Evolutionary conservation across 2,797 vertebrate species (phyloP), one percentile per base, ranked within the genome.

Genomic region (Neopelma chrysocephalum): DNA sequence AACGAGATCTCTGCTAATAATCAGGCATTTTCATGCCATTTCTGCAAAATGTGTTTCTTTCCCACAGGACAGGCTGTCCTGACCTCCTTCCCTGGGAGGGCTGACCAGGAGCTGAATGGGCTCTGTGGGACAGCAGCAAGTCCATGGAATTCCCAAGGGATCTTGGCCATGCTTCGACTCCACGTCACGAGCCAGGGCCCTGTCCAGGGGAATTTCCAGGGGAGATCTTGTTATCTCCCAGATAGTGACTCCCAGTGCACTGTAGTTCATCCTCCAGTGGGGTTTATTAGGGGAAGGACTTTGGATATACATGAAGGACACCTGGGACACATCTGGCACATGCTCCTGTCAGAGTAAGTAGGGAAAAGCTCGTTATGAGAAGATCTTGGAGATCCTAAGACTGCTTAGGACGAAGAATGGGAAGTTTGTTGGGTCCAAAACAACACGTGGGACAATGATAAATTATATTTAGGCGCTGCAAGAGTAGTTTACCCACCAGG

Each of bases 1-100:
- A 86, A 38, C 12, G 9, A 76, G 47, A 48, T 82, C 84, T 77
- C 60, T 89, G 83, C 50, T 94, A 95, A 92, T 90, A 61, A 87
- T 57, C 58, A 43, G 29, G 25, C 58, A 72, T 61, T 76, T 79
- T 47, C 58, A 9, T 82, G 25, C 47, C 47, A 34, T n/a, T 76
- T 57, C 76, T 87, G 66, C 54, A 76, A 81, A 80, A 61, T 61
- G 50, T 34, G 58, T 54, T 72, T 73, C 8, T 89, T 84, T 87
- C 75, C 64, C 66, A 60, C 73, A 87, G 83, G n/a, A 58, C 54
- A 73, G 36, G 43, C 81, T 11, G 27, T 61, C 53, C 83, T 25
- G 25, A 34, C 26, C 42, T 58, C 12, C 29, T 71, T 58, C 80
- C 27, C 10, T 50, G 65, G 29, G 16, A 76, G 26, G 38, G 25